A percentile compares a stretch with the other conserved stretches of the same genome.
phyloP scores from a whole-genome alignment of 2,113 vertebrate genomes.

The Rhabdomys dilectus region DNA sequence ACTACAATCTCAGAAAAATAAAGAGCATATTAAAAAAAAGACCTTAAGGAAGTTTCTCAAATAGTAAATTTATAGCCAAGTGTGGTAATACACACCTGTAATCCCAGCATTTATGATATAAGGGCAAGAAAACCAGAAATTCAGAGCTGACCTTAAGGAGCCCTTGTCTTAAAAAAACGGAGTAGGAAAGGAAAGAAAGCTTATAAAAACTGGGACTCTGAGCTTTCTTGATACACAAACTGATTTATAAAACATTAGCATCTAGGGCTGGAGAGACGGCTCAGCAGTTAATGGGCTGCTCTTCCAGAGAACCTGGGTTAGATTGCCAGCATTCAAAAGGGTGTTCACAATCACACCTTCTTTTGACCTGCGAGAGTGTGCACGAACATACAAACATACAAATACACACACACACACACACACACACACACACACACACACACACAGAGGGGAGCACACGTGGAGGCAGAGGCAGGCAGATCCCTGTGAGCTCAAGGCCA shows the following conservation, averaged over 20 bases:
- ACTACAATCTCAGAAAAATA: background rate
- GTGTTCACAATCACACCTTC: background rate
- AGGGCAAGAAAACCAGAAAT: background rate
- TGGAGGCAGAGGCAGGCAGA: background rate
- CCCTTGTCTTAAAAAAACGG: background rate
- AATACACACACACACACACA: background rate
- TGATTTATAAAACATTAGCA: background rate
- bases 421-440: no score
- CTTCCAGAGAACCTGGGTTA: background rate
- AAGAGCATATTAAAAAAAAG: background rate
- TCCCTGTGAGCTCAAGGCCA: background rate
- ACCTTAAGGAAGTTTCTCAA: constrained; percentile 40
- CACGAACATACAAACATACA: background rate
- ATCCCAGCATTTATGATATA: background rate
- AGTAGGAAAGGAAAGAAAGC: background rate
- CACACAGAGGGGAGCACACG: no score
- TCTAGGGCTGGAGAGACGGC: background rate
- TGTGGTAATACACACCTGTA: background rate
- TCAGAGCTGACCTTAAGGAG: background rate
- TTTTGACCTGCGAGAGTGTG: background rate
- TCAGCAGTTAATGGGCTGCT: background rate
- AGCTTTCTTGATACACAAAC: background rate
- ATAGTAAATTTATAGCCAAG: background rate
- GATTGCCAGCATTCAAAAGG: background rate
- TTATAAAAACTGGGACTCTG: background rate